Percentiles rank a stretch among this genome's conserved stretches.
Conservation (phyloP, 2,888 invertebrate species). For the Cerceris ruficornis region DNA sequence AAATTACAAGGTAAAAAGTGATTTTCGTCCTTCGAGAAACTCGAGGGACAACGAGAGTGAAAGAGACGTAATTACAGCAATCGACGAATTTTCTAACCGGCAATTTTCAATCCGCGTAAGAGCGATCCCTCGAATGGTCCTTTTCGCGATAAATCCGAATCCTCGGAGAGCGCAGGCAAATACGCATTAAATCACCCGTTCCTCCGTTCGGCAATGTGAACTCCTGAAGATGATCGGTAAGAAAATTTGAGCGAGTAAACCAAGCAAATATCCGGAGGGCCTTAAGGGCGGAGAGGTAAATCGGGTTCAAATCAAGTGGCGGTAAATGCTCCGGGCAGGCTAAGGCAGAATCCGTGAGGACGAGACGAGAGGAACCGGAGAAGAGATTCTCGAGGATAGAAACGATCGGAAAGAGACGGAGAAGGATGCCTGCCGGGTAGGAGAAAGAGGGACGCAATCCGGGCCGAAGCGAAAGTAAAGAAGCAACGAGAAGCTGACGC, state of each 20-base stretch:
- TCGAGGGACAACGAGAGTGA: not conserved
- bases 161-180: not conserved
- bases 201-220: constrained; percentile 1
- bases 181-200: constrained; percentile 18
- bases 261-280: constrained; percentile 75
- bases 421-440: constrained; percentile 11
- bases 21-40: not conserved
- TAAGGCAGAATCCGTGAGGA: constrained; percentile 53
- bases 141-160: not conserved
- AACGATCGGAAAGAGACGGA: constrained; percentile 27
- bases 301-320: constrained; percentile 77
- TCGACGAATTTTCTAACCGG: not conserved
- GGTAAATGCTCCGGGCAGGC: constrained; percentile 72
- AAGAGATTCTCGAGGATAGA: constrained; percentile 31
- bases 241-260: constrained; percentile 70
- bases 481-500: constrained; percentile 41
- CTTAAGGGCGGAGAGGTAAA: constrained; percentile 66
- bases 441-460: constrained; percentile 24
- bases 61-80: not conserved
- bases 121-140: not conserved
- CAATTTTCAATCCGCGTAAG: not conserved
- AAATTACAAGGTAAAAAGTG: not conserved
- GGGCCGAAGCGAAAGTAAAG: constrained; percentile 22
- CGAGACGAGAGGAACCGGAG: constrained; percentile 39
- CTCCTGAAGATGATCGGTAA: constrained; percentile 47